These are phyloP conservation scores for Vimba vimba DNA, from an alignment of 2,113 vertebrate species.

Conservation along the genomic window DNA sequence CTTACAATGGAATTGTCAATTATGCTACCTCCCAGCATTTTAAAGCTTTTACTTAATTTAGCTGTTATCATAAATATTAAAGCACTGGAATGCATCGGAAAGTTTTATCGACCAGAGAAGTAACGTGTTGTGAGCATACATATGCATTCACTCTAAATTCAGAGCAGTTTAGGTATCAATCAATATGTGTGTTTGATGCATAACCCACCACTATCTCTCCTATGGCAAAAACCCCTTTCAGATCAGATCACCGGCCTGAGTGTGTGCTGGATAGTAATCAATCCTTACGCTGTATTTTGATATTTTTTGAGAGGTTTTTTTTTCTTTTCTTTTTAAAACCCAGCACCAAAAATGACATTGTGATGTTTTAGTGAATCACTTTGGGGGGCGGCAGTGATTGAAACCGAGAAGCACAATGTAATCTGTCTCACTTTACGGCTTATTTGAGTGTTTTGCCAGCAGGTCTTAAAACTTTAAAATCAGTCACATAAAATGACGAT, in stretches of 20 bases:
- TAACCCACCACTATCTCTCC: constrained; percentile 45
- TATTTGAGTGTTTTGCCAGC: constrained; percentile 48
- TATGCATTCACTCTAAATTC: constrained; percentile 60
- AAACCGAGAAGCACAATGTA: constrained; percentile 30
- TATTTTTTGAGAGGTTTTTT: background rate
- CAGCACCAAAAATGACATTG: constrained; percentile 39
- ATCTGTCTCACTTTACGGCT: constrained; percentile 44
- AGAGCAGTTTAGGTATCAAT: constrained; percentile 57
- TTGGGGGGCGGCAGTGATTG: constrained; percentile 20
- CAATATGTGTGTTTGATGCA: constrained; percentile 52
- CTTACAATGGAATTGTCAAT: constrained; percentile 82
- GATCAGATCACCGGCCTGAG: constrained; percentile 31
- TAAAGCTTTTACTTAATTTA: constrained; percentile 82
- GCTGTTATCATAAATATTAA: constrained; percentile 76
- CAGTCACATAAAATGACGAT: constrained; percentile 48
- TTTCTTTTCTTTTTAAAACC: background rate
- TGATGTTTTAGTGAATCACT: constrained; percentile 35
- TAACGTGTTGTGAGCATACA: constrained; percentile 58
- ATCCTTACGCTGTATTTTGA: constrained; percentile 27
- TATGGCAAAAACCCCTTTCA: constrained; percentile 43
- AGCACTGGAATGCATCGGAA: constrained; percentile 58
- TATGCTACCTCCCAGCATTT: constrained; percentile 78
- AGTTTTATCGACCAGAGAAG: constrained; percentile 60
- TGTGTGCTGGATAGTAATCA: constrained; percentile 14
- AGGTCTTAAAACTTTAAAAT: constrained; percentile 47